Base-by-base conservation (phyloP, 2,797 vertebrate species). In the Ceryle rudis region DNA sequence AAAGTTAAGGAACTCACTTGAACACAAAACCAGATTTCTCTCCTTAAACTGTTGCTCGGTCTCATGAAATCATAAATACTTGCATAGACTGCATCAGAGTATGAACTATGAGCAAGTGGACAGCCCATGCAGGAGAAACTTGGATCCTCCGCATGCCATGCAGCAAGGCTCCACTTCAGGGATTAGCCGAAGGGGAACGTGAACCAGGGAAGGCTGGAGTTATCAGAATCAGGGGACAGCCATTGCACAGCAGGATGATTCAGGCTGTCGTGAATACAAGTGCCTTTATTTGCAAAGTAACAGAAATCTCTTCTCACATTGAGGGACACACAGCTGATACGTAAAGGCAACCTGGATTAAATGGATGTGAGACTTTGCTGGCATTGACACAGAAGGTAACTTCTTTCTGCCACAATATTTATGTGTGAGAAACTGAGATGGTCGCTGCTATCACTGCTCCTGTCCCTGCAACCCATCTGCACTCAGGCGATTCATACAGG, bases 91-190 rank as follows among this genome's bases (percentile, higher is more conserved):
- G 22, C 33, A 51, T 60, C 57, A 41, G 31, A 65, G 29, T 7
- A 44, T 0, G 1, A 66, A n/a, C 42, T 14, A 12, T 1, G 11
- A 52, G 10, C 60, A 58, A 51, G 60, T 11, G 12, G 26, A 51
- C 69, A 65, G 42, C 26, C 33, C 17, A 33, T 0, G 4, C 0
- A 52, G 46, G 51, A 70, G 31, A 69, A 44, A 39, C 39, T 33
- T 73, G 41, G n/a, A 52, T 70, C 44, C 46, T 64, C 66, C 39
- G 51, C 41, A 4, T 8, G 21, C 51, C 14, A 3, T 8, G 37
- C 58, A 42, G 37, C 58, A 42, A 26, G 5, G 7, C 41, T 61
- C n/a, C 6, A 8, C 44, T 26, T n/a, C 51, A 31, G 19, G 33
- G 39, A 7, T 29, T 37, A 61, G 58, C 41, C 15, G 8, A 7